Evolutionary conservation across 2,113 vertebrate genomes (phyloP).

Genomic region (Nanger granti): DNA sequence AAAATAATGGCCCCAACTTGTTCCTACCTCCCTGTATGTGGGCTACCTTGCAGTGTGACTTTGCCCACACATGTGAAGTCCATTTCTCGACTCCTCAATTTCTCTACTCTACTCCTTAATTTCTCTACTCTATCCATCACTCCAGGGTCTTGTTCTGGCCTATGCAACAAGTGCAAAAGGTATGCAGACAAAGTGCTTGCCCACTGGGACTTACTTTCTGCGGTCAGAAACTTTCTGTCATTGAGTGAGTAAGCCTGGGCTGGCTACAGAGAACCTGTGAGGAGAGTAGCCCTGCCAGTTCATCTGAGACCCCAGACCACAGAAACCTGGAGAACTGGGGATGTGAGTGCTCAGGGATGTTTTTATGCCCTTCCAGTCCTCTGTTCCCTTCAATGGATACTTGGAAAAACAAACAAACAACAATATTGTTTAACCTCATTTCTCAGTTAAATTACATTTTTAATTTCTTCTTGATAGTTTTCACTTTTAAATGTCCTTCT

Average conservation of each 20-base stretch:
- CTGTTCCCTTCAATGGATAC: not conserved
- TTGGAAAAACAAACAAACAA: not conserved
- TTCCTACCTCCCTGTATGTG: not conserved
- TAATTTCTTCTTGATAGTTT: not conserved
- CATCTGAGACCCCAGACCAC: not conserved
- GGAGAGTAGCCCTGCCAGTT: not conserved
- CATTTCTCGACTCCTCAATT: not conserved
- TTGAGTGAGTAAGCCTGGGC: not conserved
- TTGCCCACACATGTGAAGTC: not conserved
- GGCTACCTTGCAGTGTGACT: not conserved
- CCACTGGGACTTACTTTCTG: not conserved
- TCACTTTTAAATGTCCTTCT: not conserved
- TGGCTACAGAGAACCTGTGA: not conserved
- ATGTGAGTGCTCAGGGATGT: not conserved
- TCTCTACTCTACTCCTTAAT: not conserved
- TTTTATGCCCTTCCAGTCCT: not conserved
- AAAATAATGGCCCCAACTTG: rapidly evolving
- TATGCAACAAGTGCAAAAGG: not conserved
- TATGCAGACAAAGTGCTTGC: not conserved
- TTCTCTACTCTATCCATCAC: not conserved
- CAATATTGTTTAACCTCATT: not conserved
- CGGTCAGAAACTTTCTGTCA: not conserved
- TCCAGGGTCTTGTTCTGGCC: not conserved
- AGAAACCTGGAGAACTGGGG: not conserved
- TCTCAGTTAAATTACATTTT: not conserved